A percentile compares a stretch with the other conserved stretches of the same genome.
Conservation (phyloP, 2,888 invertebrate species). For the Latheticus oryzae region DNA sequence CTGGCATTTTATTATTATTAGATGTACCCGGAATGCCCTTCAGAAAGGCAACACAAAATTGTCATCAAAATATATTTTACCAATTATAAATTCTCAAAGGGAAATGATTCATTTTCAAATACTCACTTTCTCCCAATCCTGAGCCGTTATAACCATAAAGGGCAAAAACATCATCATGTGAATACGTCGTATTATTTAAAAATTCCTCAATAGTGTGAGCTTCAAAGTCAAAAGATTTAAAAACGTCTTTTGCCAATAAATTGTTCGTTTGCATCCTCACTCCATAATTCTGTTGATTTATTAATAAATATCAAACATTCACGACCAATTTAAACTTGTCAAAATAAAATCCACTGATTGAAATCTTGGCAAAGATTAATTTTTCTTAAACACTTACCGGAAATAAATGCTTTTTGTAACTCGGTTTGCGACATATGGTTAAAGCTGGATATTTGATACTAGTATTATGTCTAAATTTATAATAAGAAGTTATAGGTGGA, state of each 20-base stretch:
- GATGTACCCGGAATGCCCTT: too few species aligned
- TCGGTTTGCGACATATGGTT: constrained; percentile 76
- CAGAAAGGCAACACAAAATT: too few species aligned
- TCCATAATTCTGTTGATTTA: background rate
- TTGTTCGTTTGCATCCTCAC: background rate
- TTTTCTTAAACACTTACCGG: too few species aligned
- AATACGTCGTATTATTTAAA: constrained; percentile 72
- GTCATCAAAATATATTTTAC: too few species aligned
- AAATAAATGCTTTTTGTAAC: constrained; percentile 71
- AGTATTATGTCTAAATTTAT: constrained; percentile 75
- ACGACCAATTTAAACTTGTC: too few species aligned
- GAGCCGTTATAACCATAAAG: constrained; percentile 69
- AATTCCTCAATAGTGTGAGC: constrained; percentile 69
- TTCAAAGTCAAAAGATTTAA: constrained; percentile 68
- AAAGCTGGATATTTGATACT: constrained; percentile 76
- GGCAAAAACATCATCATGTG: constrained; percentile 68
- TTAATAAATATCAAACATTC: background rate
- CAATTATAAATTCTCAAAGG: too few species aligned
- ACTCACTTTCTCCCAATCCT: constrained; percentile 30
- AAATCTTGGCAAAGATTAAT: background rate
- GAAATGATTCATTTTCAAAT: too few species aligned
- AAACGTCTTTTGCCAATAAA: background rate
- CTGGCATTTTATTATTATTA: too few species aligned
- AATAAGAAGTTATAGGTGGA: constrained; percentile 76
- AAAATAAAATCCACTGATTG: too few species aligned